phyloP scores from a whole-genome alignment of 2,797 vertebrate species.

The Hybognathus amarus region DNA sequence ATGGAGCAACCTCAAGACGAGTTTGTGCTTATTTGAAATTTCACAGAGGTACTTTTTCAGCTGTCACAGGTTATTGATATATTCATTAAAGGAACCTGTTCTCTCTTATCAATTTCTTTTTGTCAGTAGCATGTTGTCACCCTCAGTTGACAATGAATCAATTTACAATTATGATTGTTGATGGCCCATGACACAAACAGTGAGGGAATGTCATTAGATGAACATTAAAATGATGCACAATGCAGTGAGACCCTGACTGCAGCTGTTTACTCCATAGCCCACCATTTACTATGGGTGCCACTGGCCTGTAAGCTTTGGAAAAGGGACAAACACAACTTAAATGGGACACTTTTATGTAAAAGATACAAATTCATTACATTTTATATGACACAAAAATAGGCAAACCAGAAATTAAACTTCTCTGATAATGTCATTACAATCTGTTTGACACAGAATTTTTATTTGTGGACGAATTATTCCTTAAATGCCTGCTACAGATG shows the following conservation, averaged over 20 bases:
- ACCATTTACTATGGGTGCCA: not conserved
- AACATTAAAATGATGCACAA: conserved; percentile 86
- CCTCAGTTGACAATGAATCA: conserved; percentile 85
- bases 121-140: conserved; percentile 83
- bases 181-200: conserved; percentile 86
- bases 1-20: conserved; percentile 74
- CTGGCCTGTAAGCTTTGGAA: conserved; percentile 34
- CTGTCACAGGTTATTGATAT: conserved; percentile 88
- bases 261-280: conserved; percentile 47
- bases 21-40: conserved; percentile 82
- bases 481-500: no score
- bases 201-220: conserved; percentile 84
- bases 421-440: conserved; percentile 7
- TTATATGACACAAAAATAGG: not conserved
- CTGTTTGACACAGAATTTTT: not conserved
- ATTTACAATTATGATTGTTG: conserved; percentile 90
- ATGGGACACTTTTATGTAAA: not conserved
- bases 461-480: not conserved
- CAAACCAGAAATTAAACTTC: not conserved
- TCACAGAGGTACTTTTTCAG: conserved; percentile 79
- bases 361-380: not conserved
- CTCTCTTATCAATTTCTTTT: conserved; percentile 74
- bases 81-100: conserved; percentile 84
- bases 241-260: conserved; percentile 70
- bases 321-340: not conserved